Conservation (phyloP, 2,888 invertebrate genomes). For the Luperina testacea region DNA sequence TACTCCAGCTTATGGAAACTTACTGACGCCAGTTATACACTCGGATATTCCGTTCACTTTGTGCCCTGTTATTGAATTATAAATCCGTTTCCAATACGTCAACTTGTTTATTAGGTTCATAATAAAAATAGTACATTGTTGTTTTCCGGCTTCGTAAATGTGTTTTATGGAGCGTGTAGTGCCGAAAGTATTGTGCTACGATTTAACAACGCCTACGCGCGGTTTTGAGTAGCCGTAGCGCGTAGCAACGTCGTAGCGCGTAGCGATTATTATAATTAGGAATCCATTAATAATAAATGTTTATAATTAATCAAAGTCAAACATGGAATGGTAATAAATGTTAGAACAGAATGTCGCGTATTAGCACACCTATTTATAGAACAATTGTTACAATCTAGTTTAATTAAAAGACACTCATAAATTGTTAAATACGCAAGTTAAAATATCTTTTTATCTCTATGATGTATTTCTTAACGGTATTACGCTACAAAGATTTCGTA, state of each 20-base stretch:
- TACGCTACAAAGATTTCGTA: background rate
- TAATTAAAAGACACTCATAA: background rate
- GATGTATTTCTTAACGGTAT: background rate
- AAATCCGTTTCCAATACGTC: slow-evolving; percentile 46
- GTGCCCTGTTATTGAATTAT: slow-evolving; percentile 48
- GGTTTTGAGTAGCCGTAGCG: slow-evolving; percentile 60
- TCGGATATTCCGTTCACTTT: slow-evolving; percentile 33
- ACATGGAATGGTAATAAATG: background rate
- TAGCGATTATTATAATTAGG: slow-evolving; percentile 27
- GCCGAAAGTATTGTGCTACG: slow-evolving; percentile 6
- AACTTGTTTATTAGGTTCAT: slow-evolving; percentile 24
- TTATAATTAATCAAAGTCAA: slow-evolving; percentile 3
- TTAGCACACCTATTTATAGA: slow-evolving; percentile 3
- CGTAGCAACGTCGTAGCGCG: slow-evolving; percentile 54
- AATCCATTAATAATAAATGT: slow-evolving; percentile 18
- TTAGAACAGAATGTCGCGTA: background rate
- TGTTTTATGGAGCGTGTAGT: slow-evolving; percentile 13
- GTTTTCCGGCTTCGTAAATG: slow-evolving; percentile 17
- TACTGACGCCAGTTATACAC: slow-evolving; percentile 43
- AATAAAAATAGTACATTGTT: slow-evolving; percentile 18
- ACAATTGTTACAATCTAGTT: background rate
- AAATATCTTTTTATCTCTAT: background rate
- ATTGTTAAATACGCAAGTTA: background rate
- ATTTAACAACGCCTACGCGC: slow-evolving; percentile 58
- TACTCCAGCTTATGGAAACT: slow-evolving; percentile 57